These are phyloP conservation scores for Nymphicus hollandicus DNA, from an alignment of 2,113 vertebrate genomes.

Conservation along the genomic window DNA sequence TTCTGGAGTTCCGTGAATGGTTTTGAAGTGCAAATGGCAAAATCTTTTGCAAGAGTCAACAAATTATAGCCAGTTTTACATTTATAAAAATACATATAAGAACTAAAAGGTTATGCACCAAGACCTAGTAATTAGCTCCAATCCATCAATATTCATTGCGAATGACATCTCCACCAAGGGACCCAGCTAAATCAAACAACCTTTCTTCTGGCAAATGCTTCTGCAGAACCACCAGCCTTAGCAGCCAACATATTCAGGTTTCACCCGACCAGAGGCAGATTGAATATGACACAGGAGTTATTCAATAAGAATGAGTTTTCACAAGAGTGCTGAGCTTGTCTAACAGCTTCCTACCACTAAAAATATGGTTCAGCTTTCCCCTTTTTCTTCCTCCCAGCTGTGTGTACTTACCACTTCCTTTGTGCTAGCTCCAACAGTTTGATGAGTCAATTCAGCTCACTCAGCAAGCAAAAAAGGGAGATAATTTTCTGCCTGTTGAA, in stretches of 20 bases:
- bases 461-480: conserved; percentile 50
- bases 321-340: conserved; percentile 54
- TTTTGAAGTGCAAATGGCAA: conserved; percentile 20
- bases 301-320: conserved; percentile 16
- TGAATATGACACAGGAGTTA: neutral
- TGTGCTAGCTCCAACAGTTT: conserved; percentile 57
- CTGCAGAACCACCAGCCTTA: neutral
- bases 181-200: neutral
- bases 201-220: neutral
- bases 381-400: conserved; percentile 44
- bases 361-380: conserved; percentile 46
- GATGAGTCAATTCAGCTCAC: conserved; percentile 59
- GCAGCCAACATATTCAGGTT: neutral
- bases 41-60: neutral
- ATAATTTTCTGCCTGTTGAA: conserved; percentile 51
- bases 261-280: neutral
- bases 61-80: neutral
- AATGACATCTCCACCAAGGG: neutral
- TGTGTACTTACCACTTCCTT: conserved; percentile 51
- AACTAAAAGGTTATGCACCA: neutral
- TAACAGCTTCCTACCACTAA: conserved; percentile 51
- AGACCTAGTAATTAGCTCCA: neutral
- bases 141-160: neutral
- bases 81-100: neutral
- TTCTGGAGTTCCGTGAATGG: neutral